Conservation (phyloP, 2,113 vertebrate species). For the Carollia perspicillata region DNA sequence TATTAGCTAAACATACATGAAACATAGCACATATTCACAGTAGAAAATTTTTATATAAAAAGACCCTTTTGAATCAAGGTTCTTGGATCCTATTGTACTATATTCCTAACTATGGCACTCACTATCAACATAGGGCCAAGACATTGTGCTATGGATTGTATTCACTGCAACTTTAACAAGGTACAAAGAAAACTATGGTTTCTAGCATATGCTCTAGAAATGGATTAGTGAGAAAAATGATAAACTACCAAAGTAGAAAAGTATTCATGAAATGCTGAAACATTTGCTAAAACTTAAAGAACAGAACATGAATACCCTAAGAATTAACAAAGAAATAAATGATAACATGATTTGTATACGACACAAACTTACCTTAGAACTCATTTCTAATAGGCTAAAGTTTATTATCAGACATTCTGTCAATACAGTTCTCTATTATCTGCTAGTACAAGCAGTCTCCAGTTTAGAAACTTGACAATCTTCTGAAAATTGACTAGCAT, state of each 20-base stretch:
- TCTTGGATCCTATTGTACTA: background rate
- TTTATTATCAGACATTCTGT: slow-evolving; percentile 35
- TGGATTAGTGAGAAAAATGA: background rate
- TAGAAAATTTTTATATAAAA: slow-evolving; percentile 15
- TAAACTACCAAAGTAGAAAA: background rate
- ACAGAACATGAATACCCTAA: background rate
- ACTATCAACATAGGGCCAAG: background rate
- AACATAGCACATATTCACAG: background rate
- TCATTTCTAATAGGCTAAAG: background rate
- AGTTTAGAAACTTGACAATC: background rate
- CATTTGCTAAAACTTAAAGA: slow-evolving; percentile 11
- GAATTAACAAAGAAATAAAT: slow-evolving; percentile 40
- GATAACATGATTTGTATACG: background rate
- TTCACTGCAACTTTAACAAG: background rate
- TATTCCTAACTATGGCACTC: background rate
- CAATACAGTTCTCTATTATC: background rate
- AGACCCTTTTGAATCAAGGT: background rate
- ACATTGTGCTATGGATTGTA: background rate
- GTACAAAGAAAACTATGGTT: background rate
- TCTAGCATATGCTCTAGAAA: background rate
- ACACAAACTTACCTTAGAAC: background rate
- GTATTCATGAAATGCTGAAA: slow-evolving; percentile 2
- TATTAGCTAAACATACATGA: background rate
- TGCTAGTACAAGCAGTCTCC: background rate
- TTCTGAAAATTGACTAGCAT: background rate